phyloP scores from a whole-genome alignment of 1,140 invertebrate species.

The Prorops nasuta region DNA sequence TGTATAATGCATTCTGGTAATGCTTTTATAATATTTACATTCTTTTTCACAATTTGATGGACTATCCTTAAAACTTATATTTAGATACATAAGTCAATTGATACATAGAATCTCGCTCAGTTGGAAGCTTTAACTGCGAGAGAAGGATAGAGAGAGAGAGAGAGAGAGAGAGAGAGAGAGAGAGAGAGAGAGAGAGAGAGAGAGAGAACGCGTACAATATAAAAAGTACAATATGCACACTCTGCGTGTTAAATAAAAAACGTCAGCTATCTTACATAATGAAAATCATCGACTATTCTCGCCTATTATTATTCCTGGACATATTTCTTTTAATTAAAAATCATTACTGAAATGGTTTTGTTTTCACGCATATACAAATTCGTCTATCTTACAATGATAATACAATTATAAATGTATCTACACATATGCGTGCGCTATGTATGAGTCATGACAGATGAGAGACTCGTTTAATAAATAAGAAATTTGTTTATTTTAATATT shows the following conservation, averaged over 20 bases:
- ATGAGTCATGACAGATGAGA: constrained; percentile 21
- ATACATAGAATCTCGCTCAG: constrained; percentile 6
- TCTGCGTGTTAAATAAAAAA: constrained; percentile 16
- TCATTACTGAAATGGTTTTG: constrained; percentile 25
- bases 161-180: too few species aligned
- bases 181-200: too few species aligned
- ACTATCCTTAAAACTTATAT: constrained; percentile 12
- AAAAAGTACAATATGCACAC: constrained; percentile 18
- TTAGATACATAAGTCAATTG: constrained; percentile 5
- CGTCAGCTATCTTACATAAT: constrained; percentile 18
- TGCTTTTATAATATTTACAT: constrained; percentile 15
- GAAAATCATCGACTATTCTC: constrained; percentile 28
- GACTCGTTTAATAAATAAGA: constrained; percentile 1
- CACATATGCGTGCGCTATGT: constrained; percentile 25
- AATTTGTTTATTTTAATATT: constrained; percentile 11
- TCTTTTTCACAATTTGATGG: constrained; percentile 6
- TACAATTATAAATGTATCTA: constrained; percentile 40
- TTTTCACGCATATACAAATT: constrained; percentile 33
- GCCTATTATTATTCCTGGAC: constrained; percentile 16
- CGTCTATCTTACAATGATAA: constrained; percentile 39
- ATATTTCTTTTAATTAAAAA: neutral
- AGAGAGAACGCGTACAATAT: constrained; percentile 20
- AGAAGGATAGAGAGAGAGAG: too few species aligned
- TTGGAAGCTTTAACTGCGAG: constrained; percentile 15
- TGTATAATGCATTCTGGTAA: too few species aligned